Evolutionary conservation across 1,140 invertebrate genomes (phyloP).

Genomic region (Camponotus floridanus): DNA sequence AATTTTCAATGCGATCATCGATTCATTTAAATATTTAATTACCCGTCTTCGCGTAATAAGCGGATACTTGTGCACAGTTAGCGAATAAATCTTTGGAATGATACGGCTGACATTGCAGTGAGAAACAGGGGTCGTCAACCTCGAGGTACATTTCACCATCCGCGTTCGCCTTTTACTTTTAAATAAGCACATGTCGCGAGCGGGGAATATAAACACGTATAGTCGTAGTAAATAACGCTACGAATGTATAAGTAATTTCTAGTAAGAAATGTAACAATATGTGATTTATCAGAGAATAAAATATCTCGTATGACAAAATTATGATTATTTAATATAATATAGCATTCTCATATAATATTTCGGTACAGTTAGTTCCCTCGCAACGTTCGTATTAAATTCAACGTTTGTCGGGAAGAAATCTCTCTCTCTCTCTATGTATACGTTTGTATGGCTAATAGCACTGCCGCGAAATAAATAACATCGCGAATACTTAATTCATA

Average conservation of each 20-base stretch:
- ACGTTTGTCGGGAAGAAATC: background rate
- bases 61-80: constrained; percentile 26
- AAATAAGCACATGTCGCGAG: constrained; percentile 30
- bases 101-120: constrained; percentile 25
- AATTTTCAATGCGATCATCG: background rate
- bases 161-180: constrained; percentile 39
- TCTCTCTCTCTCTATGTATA: background rate
- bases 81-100: constrained; percentile 39
- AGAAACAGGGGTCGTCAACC: constrained; percentile 26
- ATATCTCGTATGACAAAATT: constrained; percentile 2
- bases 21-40: constrained; percentile 52
- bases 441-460: constrained; percentile 19
- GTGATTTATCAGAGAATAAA: background rate
- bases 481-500: constrained; percentile 41
- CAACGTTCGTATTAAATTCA: background rate
- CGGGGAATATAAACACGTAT: background rate
- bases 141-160: background rate
- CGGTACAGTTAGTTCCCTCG: constrained; percentile 12
- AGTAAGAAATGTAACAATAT: background rate
- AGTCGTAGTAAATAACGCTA: background rate
- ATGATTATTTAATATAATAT: background rate
- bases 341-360: background rate
- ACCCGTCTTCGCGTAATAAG: constrained; percentile 10
- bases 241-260: background rate
- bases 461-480: constrained; percentile 49